phyloP scores from a whole-genome alignment of 2,888 invertebrate species.

The Drosophila paranaensis region DNA sequence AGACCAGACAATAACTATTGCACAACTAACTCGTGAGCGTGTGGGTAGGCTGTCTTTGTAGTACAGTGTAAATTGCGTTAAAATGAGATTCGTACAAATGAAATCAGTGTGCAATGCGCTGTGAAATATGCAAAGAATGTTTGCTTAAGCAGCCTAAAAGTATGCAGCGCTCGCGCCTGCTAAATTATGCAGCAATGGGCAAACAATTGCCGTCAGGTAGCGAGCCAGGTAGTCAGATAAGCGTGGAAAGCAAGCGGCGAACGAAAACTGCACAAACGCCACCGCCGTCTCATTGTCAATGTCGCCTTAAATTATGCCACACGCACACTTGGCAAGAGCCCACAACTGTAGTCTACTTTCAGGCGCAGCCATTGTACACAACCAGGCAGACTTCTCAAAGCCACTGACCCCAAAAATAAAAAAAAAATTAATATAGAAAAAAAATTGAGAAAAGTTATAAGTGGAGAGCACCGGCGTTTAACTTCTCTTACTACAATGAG shows the following conservation, averaged over 20 bases:
- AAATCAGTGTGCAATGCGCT: conserved; percentile 73
- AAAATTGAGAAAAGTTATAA: not conserved
- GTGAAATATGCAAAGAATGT: conserved; percentile 78
- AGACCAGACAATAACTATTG: too few relatives aligned
- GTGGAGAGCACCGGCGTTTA: not conserved
- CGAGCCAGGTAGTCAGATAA: conserved; percentile 18
- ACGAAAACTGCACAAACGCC: conserved; percentile 19
- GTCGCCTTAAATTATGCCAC: conserved; percentile 77
- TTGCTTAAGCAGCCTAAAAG: conserved; percentile 68
- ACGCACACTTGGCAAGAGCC: conserved; percentile 13
- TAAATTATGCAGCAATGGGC: conserved; percentile 77
- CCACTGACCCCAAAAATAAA: conserved; percentile 74
- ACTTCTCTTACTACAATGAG: not conserved
- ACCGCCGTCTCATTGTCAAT: conserved; percentile 73
- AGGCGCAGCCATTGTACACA: conserved; percentile 58
- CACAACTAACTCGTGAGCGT: too few relatives aligned
- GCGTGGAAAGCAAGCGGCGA: conserved; percentile 10
- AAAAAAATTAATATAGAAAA: not conserved
- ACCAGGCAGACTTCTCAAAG: conserved; percentile 72
- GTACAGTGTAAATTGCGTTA: conserved; percentile 9
- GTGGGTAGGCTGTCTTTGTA: not conserved
- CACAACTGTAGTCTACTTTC: conserved; percentile 62
- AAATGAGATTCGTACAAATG: conserved; percentile 32
- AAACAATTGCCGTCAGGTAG: conserved; percentile 74
- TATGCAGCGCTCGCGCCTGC: conserved; percentile 51